Percentiles rank a stretch among this genome's conserved stretches.
phyloP scores from a whole-genome alignment of 2,888 invertebrate genomes.

The Drosophila mulleri region DNA sequence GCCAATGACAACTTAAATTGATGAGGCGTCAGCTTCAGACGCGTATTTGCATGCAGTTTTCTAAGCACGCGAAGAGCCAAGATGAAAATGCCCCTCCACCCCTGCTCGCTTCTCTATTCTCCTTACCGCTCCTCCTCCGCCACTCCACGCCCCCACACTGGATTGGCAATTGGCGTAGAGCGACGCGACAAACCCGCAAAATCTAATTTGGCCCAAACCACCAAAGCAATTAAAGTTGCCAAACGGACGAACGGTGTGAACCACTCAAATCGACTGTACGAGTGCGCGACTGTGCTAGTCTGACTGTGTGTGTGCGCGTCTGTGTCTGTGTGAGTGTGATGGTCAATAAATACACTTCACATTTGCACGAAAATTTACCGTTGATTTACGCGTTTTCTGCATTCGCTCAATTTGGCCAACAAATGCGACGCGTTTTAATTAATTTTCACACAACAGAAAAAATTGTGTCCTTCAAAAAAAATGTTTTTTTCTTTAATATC shows the following conservation, averaged over 20 bases:
- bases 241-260: conserved; percentile 49
- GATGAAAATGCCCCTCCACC: conserved; percentile 3
- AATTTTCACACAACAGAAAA: conserved; percentile 39
- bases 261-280: conserved; percentile 29
- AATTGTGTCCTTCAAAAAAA: conserved; percentile 3
- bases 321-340: conserved; percentile 11
- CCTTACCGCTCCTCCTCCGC: accelerated
- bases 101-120: too few species aligned
- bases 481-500: neutral
- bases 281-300: neutral
- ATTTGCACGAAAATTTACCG: conserved; percentile 29
- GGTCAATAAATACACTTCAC: conserved; percentile 32
- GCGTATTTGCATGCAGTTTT: conserved; percentile 43
- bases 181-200: conserved; percentile 76
- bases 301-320: neutral
- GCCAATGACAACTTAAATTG: conserved; percentile 65
- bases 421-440: conserved; percentile 46
- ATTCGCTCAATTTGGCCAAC: conserved; percentile 38
- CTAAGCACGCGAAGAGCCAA: conserved; percentile 3
- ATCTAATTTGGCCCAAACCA: conserved; percentile 79
- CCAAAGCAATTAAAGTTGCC: conserved; percentile 82
- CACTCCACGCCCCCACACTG: neutral
- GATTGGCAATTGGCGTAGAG: conserved; percentile 40
- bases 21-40: conserved; percentile 57
- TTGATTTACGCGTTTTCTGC: conserved; percentile 39